phyloP scores from a whole-genome alignment of 2,797 vertebrate species.

The Enteromius trimaculatus region DNA sequence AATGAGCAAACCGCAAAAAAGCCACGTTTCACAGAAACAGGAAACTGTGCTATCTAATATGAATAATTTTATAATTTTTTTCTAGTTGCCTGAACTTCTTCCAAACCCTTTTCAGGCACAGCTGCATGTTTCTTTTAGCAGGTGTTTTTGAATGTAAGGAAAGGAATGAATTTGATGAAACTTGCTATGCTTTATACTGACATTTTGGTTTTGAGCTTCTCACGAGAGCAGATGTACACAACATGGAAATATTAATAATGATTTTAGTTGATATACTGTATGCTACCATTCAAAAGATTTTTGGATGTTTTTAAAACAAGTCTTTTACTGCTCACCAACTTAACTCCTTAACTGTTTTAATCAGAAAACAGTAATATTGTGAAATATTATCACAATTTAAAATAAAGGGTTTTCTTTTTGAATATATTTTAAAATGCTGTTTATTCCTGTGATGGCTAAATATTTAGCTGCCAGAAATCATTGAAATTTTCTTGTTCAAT shows the following conservation, averaged over 20 bases:
- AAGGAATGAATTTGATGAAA: neutral
- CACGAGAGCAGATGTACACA: neutral
- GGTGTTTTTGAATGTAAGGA: neutral
- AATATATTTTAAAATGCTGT: neutral
- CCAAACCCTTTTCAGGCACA: neutral
- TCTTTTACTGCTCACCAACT: neutral
- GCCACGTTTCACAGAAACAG: conserved; percentile 12
- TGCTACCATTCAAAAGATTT: neutral
- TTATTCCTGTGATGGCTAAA: neutral
- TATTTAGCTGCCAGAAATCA: neutral
- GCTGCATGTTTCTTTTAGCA: conserved; percentile 6
- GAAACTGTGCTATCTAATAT: conserved; percentile 4
- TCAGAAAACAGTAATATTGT: neutral
- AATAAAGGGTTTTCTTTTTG: neutral
- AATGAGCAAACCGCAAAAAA: conserved; percentile 4
- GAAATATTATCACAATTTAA: neutral
- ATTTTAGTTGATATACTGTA: neutral
- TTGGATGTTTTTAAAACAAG: neutral
- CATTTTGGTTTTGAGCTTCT: conserved; percentile 1
- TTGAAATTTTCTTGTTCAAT: neutral
- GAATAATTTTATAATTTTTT: neutral
- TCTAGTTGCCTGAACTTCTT: neutral
- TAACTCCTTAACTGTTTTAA: neutral
- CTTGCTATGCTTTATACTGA: neutral
- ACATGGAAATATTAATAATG: neutral